Percentiles rank a stretch among this genome's conserved stretches.
phyloP scores from a whole-genome alignment of 2,113 vertebrate species.

The Uropsilus gracilis region DNA sequence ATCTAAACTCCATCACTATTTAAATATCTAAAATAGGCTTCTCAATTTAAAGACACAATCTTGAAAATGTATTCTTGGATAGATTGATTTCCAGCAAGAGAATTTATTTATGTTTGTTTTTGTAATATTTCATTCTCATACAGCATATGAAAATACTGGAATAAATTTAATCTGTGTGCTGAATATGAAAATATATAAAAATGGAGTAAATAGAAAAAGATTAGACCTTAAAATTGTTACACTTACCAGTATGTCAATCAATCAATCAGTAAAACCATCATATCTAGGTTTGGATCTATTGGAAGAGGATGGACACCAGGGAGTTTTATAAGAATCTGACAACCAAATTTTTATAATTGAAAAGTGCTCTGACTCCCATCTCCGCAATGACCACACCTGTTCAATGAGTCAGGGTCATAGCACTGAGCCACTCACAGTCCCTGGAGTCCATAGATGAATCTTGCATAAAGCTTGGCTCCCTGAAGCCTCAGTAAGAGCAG shows the following conservation, averaged over 20 bases:
- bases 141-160: constrained; percentile 1
- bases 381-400: neutral
- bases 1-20: constrained; percentile 53
- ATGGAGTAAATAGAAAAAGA: neutral
- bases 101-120: constrained; percentile 47
- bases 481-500: neutral
- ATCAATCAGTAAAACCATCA: accelerated
- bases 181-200: neutral
- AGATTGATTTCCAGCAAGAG: constrained; percentile 54
- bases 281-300: neutral
- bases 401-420: accelerated
- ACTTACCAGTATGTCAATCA: accelerated
- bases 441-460: accelerated
- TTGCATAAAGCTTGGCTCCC: accelerated
- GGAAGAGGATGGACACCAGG: neutral
- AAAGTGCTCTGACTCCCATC: neutral
- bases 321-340: neutral
- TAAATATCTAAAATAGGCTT: constrained; percentile 62
- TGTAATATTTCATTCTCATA: constrained; percentile 39
- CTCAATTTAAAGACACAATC: constrained; percentile 44
- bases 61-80: constrained; percentile 13
- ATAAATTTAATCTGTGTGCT: neutral
- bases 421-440: neutral
- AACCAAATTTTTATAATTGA: neutral
- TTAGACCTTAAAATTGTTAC: neutral